Base-by-base conservation (phyloP, 2,113 vertebrate species). In the Halichoeres trimaculatus region DNA sequence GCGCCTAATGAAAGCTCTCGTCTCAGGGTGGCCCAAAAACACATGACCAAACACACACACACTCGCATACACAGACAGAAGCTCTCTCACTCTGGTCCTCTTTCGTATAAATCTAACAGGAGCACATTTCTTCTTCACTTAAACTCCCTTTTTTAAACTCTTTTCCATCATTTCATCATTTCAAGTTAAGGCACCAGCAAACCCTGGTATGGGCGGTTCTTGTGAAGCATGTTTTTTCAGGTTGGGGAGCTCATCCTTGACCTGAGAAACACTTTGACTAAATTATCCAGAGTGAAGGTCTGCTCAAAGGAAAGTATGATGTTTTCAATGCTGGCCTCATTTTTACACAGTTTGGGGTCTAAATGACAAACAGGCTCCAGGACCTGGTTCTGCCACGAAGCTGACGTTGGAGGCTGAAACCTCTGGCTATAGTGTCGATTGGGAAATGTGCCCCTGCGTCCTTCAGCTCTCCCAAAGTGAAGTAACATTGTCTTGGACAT, bases 1-100 rank as follows among this genome's bases (percentile, higher is more conserved):
- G 82, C 43, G 57, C 53, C 66, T 77, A 83, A 87, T 86, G 76
- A 87, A 79, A 78, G 52, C 47, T 61, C 63, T 66, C 48, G 50
- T 54, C 38, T 26, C 62, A 58, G 53, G 48, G 61, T 80, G 79
- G 76, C 47, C 78, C 30, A 10, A 68, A 74, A 66, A 67, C 22
- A 53, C 53, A 67, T 5, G 10, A 45, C 12, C 23, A 26, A 43
- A 16, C 58, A 72, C 41, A 23, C 30, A 50, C 26, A 12, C 17
- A 1, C 45, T 11, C 56, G 50, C 52, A 63, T 23, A 68, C 76
- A 51, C 41, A n/a, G 40, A 50, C 17, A 45, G 43, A 14, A 45
- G 43, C 22, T n/a, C 38, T 45, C 22, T 36, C 30, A 2, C 0
- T 2, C 36, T 55, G 19, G 12, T 59, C 35, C 4, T 41, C 3